Evolutionary conservation across 2,888 invertebrate genomes (phyloP), one percentile per base, ranked within the genome.

Genomic region (Ichneumon xanthorius): DNA sequence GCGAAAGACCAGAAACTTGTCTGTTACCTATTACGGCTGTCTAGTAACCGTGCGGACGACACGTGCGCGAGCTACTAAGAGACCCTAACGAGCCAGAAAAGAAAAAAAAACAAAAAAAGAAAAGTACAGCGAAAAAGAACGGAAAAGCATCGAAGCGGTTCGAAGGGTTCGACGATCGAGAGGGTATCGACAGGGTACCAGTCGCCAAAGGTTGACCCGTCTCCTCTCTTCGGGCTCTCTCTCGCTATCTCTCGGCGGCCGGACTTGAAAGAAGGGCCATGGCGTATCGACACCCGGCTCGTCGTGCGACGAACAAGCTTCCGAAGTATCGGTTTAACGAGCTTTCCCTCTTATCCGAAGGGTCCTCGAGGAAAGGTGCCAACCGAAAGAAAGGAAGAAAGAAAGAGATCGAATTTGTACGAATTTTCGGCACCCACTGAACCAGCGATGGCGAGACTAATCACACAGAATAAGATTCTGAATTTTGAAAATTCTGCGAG

Each of bases 141-240:
- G n/a, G 65, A 77, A 82, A 71, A 58, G 22, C 76, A 65, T 72
- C 84, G 45, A 77, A 70, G 53, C 40, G 63, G 67, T 84, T 84
- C 63, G 75, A 70, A 75, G n/a, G 22, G 45, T 67, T 68, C 82
- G 83, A 26, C 63, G 70, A 73, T 33, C 55, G 55, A 14, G 22
- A 40, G 48, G n/a, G 4, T 40, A 67, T 40, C 65, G 37, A 67
- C 40, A 40, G 65, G 37, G 9, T 40, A 22, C 22, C n/a, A 22
- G 37, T 67, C 61, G 65, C 65, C 19, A 67, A 67, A 67, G 30
- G 19, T 67, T 70, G 55, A 80, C 80, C 80, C 61, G 67, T 58
- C 40, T 55, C 22, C 53, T 55, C 37, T 19, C 19, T 40, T 67
- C 65, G 40, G 11, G 16, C 26, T 26, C 65, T 40, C 45, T 3